These are phyloP conservation scores for Dicyrtomina minuta DNA, from an alignment of 2,888 invertebrate genomes.

Conservation along the genomic window DNA sequence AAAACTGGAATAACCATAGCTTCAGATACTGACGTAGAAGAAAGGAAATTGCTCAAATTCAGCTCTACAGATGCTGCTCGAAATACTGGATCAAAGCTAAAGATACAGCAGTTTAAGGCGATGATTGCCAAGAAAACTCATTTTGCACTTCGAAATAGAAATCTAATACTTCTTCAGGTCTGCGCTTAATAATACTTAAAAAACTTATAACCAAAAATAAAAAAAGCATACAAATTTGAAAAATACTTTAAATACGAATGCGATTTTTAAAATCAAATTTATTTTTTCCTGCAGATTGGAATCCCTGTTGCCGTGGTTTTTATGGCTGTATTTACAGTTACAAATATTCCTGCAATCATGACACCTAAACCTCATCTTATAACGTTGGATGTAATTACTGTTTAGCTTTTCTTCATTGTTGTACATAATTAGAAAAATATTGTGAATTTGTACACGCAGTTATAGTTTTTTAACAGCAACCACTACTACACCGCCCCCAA, in stretches of 20 bases:
- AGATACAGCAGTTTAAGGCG: conserved; percentile 58
- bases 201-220: not conserved
- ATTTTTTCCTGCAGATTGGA: conserved; percentile 63
- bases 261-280: not conserved
- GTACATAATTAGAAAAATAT: too few species aligned
- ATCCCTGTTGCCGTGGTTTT: conserved; percentile 69
- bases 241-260: too few species aligned
- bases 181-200: conserved; percentile 5
- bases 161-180: conserved; percentile 61
- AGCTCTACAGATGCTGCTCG: not conserved
- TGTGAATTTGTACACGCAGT: too few species aligned
- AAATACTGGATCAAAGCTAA: conserved; percentile 43
- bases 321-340: conserved; percentile 62
- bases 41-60: not conserved
- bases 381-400: conserved; percentile 58
- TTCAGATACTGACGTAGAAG: not conserved
- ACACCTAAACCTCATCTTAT: conserved; percentile 63
- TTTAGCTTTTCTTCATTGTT: too few species aligned
- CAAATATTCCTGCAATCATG: conserved; percentile 55
- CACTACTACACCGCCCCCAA: too few species aligned
- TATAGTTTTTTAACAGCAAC: too few species aligned
- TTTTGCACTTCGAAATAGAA: conserved; percentile 57
- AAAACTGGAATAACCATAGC: not conserved
- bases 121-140: conserved; percentile 58
- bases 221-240: not conserved